Percentiles rank a stretch among this genome's conserved stretches.
Conservation (phyloP, 2,888 invertebrate species). For the Hypsopygia costalis region DNA sequence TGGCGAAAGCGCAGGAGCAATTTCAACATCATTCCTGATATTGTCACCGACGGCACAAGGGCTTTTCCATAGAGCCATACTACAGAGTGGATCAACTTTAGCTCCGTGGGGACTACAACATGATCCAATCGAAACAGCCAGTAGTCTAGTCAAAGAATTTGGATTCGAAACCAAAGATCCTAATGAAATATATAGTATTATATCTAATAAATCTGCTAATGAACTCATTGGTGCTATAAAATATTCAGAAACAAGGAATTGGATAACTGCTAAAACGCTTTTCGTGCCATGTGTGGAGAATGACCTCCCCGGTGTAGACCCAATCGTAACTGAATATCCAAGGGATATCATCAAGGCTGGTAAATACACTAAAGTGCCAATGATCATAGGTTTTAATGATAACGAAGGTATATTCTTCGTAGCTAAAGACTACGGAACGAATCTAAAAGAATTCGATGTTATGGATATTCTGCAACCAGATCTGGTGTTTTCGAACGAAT, state of each 20-base stretch:
- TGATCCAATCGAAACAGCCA: conserved; percentile 23
- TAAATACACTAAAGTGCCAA: conserved; percentile 64
- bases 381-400: conserved; percentile 67
- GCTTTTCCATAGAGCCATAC: conserved; percentile 61
- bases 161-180: conserved; percentile 60
- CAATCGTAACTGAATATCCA: conserved; percentile 54
- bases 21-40: conserved; percentile 58
- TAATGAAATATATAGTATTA: conserved; percentile 48
- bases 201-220: conserved; percentile 45
- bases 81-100: conserved; percentile 46
- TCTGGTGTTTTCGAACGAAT: conserved; percentile 50
- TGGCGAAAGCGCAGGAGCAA: conserved; percentile 71
- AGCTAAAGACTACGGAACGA: conserved; percentile 54
- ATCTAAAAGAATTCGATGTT: conserved; percentile 40
- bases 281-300: conserved; percentile 67
- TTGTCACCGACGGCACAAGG: conserved; percentile 56
- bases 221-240: conserved; percentile 53
- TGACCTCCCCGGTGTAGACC: conserved; percentile 50
- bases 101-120: conserved; percentile 32
- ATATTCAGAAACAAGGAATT: conserved; percentile 50
- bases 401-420: conserved; percentile 67
- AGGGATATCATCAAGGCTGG: conserved; percentile 49
- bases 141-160: conserved; percentile 35
- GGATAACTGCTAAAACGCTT: conserved; percentile 51
- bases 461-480: conserved; percentile 44